Conservation (phyloP, 2,797 vertebrate genomes). For the Ataeniobius toweri region DNA sequence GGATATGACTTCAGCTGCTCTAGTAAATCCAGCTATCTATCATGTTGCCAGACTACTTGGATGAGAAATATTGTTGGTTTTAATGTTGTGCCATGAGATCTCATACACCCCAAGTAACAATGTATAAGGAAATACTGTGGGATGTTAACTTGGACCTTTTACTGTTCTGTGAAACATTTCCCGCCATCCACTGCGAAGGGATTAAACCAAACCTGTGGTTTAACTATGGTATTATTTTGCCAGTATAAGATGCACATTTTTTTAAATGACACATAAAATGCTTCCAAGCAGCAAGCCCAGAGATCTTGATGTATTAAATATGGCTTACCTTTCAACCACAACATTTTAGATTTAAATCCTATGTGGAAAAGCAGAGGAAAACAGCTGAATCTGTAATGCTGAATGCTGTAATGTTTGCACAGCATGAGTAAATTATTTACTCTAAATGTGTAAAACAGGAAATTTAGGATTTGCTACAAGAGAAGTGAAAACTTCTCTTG, state of each 20-base stretch:
- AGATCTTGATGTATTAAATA: not conserved
- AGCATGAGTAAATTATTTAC: too few relatives aligned
- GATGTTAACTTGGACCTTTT: not conserved
- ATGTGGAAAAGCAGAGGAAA: not conserved
- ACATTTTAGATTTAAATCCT: not conserved
- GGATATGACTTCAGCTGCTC: too few relatives aligned
- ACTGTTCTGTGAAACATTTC: not conserved
- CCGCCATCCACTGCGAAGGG: not conserved
- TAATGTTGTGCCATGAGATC: too few relatives aligned
- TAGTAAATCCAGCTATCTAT: too few relatives aligned
- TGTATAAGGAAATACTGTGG: not conserved
- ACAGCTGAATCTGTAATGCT: not conserved
- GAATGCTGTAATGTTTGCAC: too few relatives aligned
- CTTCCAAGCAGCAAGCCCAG: too few relatives aligned
- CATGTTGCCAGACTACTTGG: too few relatives aligned
- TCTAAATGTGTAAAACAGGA: too few relatives aligned
- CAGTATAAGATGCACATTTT: not conserved
- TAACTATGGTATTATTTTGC: not conserved
- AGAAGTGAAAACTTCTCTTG: too few relatives aligned
- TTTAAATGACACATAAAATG: too few relatives aligned
- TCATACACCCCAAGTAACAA: not conserved
- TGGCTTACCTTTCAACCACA: not conserved
- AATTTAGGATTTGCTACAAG: too few relatives aligned
- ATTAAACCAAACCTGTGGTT: not conserved
- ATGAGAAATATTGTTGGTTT: too few relatives aligned